Evolutionary conservation across 2,888 invertebrate species (phyloP).

Genomic region (Patella depressa): DNA sequence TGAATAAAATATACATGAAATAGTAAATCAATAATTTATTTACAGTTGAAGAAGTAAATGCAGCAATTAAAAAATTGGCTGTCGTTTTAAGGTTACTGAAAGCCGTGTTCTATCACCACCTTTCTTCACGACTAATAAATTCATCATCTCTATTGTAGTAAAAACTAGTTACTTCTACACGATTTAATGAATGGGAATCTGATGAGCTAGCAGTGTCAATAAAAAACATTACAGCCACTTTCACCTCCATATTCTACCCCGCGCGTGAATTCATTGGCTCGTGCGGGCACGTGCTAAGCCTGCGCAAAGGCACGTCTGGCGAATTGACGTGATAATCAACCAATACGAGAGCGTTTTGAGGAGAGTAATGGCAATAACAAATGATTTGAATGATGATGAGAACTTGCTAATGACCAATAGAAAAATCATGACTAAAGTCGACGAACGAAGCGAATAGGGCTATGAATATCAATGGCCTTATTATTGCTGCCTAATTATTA

Average conservation of each 20-base stretch:
- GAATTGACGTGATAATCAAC: constrained; percentile 4
- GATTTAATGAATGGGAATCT: background rate
- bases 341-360: background rate
- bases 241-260: background rate
- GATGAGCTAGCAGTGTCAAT: background rate
- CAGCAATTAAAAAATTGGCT: no score
- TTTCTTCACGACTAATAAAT: no score
- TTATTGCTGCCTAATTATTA: constrained; percentile 24
- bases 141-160: no score
- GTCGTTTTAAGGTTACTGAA: no score
- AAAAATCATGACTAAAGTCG: background rate
- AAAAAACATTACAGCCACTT: background rate
- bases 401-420: constrained; percentile 1
- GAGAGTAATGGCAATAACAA: constrained; percentile 7
- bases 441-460: constrained; percentile 9
- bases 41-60: no score
- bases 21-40: no score
- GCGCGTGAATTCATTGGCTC: constrained; percentile 13
- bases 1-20: no score
- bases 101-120: no score
- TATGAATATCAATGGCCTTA: constrained; percentile 25
- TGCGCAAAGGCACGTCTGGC: background rate
- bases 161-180: no score
- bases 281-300: background rate
- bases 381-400: constrained; percentile 5